phyloP scores from a whole-genome alignment of 1,140 invertebrate genomes.

The Luehdorfia chinensis region DNA sequence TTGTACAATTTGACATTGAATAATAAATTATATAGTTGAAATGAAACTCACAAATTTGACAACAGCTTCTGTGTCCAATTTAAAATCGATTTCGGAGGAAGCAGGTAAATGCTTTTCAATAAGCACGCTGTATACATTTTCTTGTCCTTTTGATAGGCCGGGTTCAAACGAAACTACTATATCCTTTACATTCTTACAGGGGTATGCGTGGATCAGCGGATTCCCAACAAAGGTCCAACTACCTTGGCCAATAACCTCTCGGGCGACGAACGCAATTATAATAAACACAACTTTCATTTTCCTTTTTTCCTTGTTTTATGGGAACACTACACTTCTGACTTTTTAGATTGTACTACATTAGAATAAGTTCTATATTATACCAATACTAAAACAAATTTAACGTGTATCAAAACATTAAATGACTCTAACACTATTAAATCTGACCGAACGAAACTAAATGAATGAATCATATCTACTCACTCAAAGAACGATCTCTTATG shows the following conservation, averaged over 20 bases:
- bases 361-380: neutral
- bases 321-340: neutral
- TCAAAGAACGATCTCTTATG: too few species aligned
- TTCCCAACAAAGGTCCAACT: conserved; percentile 6
- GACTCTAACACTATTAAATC: neutral
- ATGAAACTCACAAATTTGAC: conserved; percentile 3
- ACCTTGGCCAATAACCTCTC: conserved; percentile 3
- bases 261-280: neutral
- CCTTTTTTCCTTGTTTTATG: neutral
- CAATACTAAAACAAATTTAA: neutral
- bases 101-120: conserved; percentile 7
- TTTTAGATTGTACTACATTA: neutral
- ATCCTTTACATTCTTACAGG: conserved; percentile 7
- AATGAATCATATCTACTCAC: conserved; percentile 2
- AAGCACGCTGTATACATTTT: conserved; percentile 4
- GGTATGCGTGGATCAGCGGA: conserved; percentile 10
- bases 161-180: conserved; percentile 6
- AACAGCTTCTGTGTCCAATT: neutral
- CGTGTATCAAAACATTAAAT: too few species aligned
- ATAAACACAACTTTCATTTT: neutral
- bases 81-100: conserved; percentile 2
- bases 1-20: neutral
- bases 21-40: too few species aligned
- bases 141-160: neutral
- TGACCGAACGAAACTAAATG: neutral